Percentiles rank a stretch among this genome's conserved stretches.
Evolutionary conservation across 2,113 vertebrate species (phyloP).

Genomic region (Podiceps cristatus): DNA sequence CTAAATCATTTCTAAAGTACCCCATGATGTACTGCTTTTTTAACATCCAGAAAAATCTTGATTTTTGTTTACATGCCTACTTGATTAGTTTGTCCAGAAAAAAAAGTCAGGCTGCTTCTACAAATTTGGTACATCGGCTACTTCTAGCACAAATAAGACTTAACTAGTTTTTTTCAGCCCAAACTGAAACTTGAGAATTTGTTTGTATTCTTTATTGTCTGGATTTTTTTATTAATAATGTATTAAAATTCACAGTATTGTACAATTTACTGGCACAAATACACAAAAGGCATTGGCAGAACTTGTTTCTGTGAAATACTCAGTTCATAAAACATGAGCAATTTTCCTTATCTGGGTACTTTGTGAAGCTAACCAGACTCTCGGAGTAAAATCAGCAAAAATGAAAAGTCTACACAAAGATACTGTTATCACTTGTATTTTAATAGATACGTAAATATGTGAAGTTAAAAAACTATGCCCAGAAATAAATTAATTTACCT

Average conservation of each 20-base stretch:
- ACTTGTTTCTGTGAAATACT: neutral
- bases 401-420: neutral
- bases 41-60: neutral
- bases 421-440: neutral
- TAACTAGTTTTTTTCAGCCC: neutral
- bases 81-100: neutral
- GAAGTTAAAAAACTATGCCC: neutral
- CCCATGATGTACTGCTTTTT: neutral
- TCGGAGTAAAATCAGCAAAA: constrained; percentile 14
- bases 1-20: constrained; percentile 24
- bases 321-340: neutral
- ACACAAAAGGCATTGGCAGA: neutral
- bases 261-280: neutral
- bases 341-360: constrained; percentile 16
- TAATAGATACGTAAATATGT: neutral
- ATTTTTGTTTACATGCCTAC: neutral
- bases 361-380: constrained; percentile 24
- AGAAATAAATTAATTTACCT: neutral
- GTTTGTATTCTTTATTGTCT: neutral
- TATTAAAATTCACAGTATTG: neutral
- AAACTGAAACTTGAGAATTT: neutral
- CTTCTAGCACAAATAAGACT: neutral
- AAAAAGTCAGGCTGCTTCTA: neutral
- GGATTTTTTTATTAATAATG: neutral
- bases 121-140: neutral